Evolutionary conservation across 1,140 invertebrate genomes (phyloP), one percentile per base, ranked within the genome.

Genomic region (Drosophila bocqueti): DNA sequence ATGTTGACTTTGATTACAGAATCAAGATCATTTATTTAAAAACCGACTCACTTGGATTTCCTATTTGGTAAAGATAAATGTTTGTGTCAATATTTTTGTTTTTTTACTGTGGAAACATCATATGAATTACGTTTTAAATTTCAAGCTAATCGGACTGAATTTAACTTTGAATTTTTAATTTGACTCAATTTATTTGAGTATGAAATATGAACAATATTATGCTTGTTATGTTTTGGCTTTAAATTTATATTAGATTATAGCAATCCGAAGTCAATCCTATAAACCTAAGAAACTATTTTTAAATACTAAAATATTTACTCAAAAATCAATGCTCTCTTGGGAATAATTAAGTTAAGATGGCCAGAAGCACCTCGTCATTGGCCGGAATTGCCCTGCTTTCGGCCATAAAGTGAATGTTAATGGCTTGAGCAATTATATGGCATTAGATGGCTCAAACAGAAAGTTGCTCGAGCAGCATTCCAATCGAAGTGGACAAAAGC

Each of bases 381-480:
- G 10, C 61, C 26, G 18, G 31, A 45, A 67, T 45, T 67, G 47
- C 21, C n/a, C 34, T 69, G 67, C 24, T 68, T 58, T 64, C 60
- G 42, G 72, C 71, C 55, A 83, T 83, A 69, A 83, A 83, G 66
- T 79, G 65, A 76, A 67, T 87, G 83, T 64, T 79, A 73, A 83
- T 82, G 80, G 69, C 52, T 38, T 40, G 29, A 45, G 66, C 71
- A 86, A 86, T 87, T 83, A 87, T 76, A 79, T 29, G 18, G 21
- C 43, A 58, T 52, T 40, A 58, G 18, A 36, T 49, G 78, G 47
- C 64, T 43, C 31, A 31, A 29, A 26, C 15, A 46, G 59, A 83
- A 86, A 83, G 63, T 63, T 45, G 81, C 47, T 29, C 3, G 0
- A 59, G 45, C 76, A 42, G 42, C 69, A 86, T 87, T 86, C 76